Evolutionary conservation across 2,888 invertebrate genomes (phyloP), one percentile per base, ranked within the genome.

Genomic region (Aplocera efformata): DNA sequence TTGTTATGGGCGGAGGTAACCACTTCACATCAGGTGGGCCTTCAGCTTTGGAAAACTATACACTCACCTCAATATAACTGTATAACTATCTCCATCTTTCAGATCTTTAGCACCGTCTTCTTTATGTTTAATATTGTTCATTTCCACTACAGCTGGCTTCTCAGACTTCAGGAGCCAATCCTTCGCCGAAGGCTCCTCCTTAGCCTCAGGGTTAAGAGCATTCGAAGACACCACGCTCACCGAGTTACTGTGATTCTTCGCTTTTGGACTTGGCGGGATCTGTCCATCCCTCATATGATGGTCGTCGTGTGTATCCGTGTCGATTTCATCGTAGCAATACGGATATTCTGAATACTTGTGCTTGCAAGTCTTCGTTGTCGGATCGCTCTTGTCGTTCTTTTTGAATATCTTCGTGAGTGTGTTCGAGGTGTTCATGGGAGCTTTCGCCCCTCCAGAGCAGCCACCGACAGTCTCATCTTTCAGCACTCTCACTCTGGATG

Each of bases 291-390:
- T 69, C 60, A 90, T 76, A 48, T 90, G 89, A 29, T 91, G 90
- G 42, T 91, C 90, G 46, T 91, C 92, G 60, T 92, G 92, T 0
- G 92, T 92, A 43, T 93, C 93, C 11, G 92, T 92, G 7, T 93
- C 92, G 24, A 96, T 95, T 72, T 95, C 96, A 56, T 94, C 95
- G 53, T 96, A 96, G 63, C 95, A 95, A 68, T 95, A 95, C 0
- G 95, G 95, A 72, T 95, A 95, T 24, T 95, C 94, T n/a, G 95
- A 95, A 65, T 96, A 96, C 67, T 94, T 95, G 59, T 96, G 95
- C 76, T 95, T 96, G 71, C 96, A 96, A 10, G 94, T 91, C 54
- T 94, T 94, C 45, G 93, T 84, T 0, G 82, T 85, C 0, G 84
- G 81, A 50, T 85, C 86, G 0, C 69, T 58, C 10, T 85, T 83